These are phyloP conservation scores for Philypnodon macrostomus DNA, from an alignment of 2,797 vertebrate species.

Conservation along the genomic window DNA sequence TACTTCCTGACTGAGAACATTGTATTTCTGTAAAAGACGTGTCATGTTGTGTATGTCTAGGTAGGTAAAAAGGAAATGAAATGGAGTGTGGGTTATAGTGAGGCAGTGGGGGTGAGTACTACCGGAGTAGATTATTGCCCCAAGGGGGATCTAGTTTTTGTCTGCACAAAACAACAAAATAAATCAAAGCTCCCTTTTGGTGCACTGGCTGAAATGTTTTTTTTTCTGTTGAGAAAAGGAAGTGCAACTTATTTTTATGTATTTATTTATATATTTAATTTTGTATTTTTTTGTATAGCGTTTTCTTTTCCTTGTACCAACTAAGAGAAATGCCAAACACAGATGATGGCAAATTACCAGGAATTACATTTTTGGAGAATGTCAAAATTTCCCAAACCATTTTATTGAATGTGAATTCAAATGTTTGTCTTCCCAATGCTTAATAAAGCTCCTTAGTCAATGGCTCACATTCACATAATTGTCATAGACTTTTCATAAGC, in stretches of 20 bases:
- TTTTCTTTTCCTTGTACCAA: slow-evolving; percentile 23
- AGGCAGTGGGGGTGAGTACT: slow-evolving; percentile 61
- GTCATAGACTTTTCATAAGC: neutral
- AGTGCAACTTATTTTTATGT: slow-evolving; percentile 58
- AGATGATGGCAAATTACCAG: slow-evolving; percentile 76
- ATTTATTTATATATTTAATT: slow-evolving; percentile 41
- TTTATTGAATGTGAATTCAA: neutral
- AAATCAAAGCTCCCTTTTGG: slow-evolving; percentile 65
- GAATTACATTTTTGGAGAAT: slow-evolving; percentile 52
- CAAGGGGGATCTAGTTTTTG: slow-evolving; percentile 59
- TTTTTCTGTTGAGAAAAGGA: no score
- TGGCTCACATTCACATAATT: neutral
- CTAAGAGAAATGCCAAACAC: slow-evolving; percentile 50
- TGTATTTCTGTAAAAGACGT: slow-evolving; percentile 50
- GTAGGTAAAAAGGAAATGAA: slow-evolving; percentile 62
- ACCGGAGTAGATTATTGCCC: slow-evolving; percentile 68
- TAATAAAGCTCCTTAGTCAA: neutral
- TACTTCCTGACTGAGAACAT: slow-evolving; percentile 32
- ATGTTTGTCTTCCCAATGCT: neutral
- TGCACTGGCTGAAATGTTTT: slow-evolving; percentile 54
- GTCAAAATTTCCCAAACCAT: neutral
- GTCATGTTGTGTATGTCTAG: slow-evolving; percentile 55
- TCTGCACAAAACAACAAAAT: slow-evolving; percentile 71
- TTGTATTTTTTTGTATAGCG: slow-evolving; percentile 23
- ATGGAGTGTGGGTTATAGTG: slow-evolving; percentile 53